Percentiles rank a stretch among this genome's conserved stretches.
Evolutionary conservation across 2,888 invertebrate species (phyloP).

Genomic region (Adelognathus sp.): DNA sequence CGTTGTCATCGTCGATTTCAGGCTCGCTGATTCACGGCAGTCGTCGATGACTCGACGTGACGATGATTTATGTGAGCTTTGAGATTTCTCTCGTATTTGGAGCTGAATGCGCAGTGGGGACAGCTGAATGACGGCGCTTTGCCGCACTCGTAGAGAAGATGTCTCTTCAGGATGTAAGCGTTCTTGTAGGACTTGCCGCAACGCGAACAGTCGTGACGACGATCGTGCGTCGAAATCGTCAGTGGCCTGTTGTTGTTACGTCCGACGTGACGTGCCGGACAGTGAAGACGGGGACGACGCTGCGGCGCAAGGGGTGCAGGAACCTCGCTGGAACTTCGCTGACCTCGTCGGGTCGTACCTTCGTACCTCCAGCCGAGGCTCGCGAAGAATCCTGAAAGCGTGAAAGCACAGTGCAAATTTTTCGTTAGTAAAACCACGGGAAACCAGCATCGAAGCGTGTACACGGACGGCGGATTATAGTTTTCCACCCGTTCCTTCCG

Average conservation of each 20-base stretch:
- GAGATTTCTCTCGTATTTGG: slow-evolving; percentile 81
- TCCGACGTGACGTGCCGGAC: slow-evolving; percentile 73
- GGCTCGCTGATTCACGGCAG: slow-evolving; percentile 70
- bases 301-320: slow-evolving; percentile 77
- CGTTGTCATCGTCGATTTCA: slow-evolving; percentile 20
- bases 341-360: slow-evolving; percentile 63
- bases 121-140: slow-evolving; percentile 81
- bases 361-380: slow-evolving; percentile 74
- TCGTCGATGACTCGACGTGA: slow-evolving; percentile 68
- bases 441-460: slow-evolving; percentile 29
- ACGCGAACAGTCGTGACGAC: slow-evolving; percentile 82
- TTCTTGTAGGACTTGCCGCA: slow-evolving; percentile 86
- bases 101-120: slow-evolving; percentile 80
- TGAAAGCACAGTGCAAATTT: slow-evolving; percentile 38
- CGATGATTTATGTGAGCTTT: slow-evolving; percentile 80
- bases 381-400: slow-evolving; percentile 76
- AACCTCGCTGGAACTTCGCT: slow-evolving; percentile 64
- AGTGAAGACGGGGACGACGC: slow-evolving; percentile 76
- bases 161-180: slow-evolving; percentile 85
- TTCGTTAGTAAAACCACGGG: slow-evolving; percentile 38
- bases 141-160: slow-evolving; percentile 82
- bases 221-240: slow-evolving; percentile 71
- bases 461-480: slow-evolving; percentile 13
- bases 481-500: slow-evolving; percentile 3
- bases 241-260: slow-evolving; percentile 73